Evolutionary conservation across 2,113 vertebrate genomes (phyloP).

Genomic region (Oncorhynchus gorbuscha): DNA sequence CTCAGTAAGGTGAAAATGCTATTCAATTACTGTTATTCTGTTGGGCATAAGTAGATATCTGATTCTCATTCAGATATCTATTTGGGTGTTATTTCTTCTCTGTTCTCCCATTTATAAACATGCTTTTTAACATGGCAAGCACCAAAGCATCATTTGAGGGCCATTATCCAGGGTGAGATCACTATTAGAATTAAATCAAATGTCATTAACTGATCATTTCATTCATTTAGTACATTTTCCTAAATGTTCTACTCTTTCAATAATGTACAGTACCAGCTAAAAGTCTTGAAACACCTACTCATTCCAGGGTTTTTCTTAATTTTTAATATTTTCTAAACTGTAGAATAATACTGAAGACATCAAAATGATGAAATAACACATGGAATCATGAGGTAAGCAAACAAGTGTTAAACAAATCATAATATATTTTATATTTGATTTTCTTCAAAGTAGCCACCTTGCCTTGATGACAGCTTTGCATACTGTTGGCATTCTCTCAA

Average conservation of each 20-base stretch:
- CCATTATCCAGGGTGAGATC: background rate
- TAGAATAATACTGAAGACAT: no score
- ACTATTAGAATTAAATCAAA: background rate
- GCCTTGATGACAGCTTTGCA: no score
- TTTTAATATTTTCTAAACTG: no score
- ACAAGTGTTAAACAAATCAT: no score
- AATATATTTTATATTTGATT: no score
- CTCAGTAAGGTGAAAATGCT: slow-evolving; percentile 18
- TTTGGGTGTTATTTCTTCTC: background rate
- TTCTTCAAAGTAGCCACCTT: no score
- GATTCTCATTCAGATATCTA: background rate
- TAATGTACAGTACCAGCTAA: background rate
- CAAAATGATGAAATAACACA: no score
- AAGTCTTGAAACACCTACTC: no score
- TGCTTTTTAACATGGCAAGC: background rate
- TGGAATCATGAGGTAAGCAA: no score
- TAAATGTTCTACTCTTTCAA: background rate
- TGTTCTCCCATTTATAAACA: background rate
- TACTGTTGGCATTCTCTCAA: no score
- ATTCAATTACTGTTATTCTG: no score
- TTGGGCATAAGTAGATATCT: background rate
- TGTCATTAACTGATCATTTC: background rate
- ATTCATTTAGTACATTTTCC: background rate
- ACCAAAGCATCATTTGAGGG: background rate
- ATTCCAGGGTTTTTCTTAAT: no score